Evolutionary conservation across 2,113 vertebrate genomes (phyloP).

Genomic region (Scomber japonicus): DNA sequence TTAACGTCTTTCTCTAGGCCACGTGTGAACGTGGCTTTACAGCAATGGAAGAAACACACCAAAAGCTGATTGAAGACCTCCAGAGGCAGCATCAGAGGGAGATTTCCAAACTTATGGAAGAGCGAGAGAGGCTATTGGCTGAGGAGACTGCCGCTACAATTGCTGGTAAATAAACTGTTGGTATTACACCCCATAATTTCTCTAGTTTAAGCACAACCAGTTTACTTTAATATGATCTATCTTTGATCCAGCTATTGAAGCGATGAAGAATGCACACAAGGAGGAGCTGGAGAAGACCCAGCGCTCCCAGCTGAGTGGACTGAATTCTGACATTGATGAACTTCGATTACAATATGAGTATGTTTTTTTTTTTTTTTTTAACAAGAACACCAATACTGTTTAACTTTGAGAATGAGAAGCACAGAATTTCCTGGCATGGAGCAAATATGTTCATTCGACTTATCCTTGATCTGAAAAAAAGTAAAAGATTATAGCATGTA

Average conservation of each 20-base stretch:
- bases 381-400: no score
- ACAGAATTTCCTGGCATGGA: no score
- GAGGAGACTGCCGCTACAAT: constrained; percentile 98
- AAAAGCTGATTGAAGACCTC: constrained; percentile 95
- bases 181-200: rapidly evolving
- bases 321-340: constrained; percentile 93
- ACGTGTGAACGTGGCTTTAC: constrained; percentile 97
- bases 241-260: constrained; percentile 92
- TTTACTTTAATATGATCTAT: neutral
- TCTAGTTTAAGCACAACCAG: neutral
- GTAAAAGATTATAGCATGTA: no score
- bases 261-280: constrained; percentile 98
- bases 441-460: no score
- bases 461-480: no score
- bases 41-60: constrained; percentile 98
- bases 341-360: constrained; percentile 94
- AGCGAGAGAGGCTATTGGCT: constrained; percentile 94
- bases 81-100: constrained; percentile 97
- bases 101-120: constrained; percentile 94
- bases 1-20: constrained; percentile 83
- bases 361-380: constrained; percentile 47
- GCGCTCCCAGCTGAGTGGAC: constrained; percentile 92
- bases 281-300: constrained; percentile 96
- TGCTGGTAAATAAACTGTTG: constrained; percentile 85
- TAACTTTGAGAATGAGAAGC: no score